Conservation (phyloP, 2,888 invertebrate species). For the Amphipyra berbera region DNA sequence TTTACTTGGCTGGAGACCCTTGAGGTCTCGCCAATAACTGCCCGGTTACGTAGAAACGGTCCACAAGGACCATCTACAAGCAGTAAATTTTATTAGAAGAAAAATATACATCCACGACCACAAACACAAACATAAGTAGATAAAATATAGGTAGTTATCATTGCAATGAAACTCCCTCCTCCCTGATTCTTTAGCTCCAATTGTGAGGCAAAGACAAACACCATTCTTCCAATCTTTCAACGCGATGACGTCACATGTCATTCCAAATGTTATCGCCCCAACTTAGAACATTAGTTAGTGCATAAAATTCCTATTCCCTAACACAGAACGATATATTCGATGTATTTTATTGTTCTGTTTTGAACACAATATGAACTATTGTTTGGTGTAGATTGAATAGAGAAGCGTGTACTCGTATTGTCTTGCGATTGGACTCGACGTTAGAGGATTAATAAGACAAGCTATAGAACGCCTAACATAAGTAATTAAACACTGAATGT, state of each 20-base stretch:
- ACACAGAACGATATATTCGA: constrained; percentile 33
- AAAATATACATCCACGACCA: no score
- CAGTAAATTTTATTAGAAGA: no score
- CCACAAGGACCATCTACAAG: no score
- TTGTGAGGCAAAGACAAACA: constrained; percentile 5
- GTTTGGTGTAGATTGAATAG: constrained; percentile 44
- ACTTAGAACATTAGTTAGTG: constrained; percentile 33
- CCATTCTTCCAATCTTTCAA: not conserved
- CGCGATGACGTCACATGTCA: constrained; percentile 22
- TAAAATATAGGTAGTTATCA: no score
- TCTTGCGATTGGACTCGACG: constrained; percentile 32
- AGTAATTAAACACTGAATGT: no score
- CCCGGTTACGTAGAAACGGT: no score
- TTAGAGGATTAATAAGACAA: constrained; percentile 23
- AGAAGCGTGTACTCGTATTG: constrained; percentile 31
- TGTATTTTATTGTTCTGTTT: constrained; percentile 48
- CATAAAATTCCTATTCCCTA: constrained; percentile 34
- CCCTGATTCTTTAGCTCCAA: not conserved
- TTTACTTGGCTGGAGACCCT: no score
- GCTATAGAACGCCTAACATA: not conserved
- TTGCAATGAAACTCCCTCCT: not conserved
- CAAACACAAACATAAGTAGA: no score
- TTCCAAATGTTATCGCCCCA: constrained; percentile 7
- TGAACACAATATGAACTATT: constrained; percentile 48
- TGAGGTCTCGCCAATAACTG: no score